Conservation (phyloP, 2,113 vertebrate genomes). For the Megaceryle maxima region DNA sequence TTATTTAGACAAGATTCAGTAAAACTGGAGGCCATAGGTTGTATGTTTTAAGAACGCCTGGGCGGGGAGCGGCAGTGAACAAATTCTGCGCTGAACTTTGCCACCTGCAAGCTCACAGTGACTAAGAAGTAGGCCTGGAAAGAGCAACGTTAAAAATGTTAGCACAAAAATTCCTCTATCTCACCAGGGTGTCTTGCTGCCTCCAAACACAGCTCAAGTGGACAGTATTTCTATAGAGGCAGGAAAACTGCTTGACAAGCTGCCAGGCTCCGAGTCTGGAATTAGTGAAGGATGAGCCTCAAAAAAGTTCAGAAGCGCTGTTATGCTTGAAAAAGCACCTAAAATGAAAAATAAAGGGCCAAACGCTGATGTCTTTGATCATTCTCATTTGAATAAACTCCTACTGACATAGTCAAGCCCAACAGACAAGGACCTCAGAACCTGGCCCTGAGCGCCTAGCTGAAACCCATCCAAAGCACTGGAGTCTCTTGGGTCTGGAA, state of each 20-base stretch:
- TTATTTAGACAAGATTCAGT: slow-evolving; percentile 22
- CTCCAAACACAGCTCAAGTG: slow-evolving; percentile 52
- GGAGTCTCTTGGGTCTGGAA: neutral
- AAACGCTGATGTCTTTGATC: slow-evolving; percentile 46
- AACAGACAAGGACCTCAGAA: slow-evolving; percentile 28
- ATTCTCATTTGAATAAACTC: slow-evolving; percentile 55
- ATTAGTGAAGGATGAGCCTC: slow-evolving; percentile 56
- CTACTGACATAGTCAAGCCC: slow-evolving; percentile 20
- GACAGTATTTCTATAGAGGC: slow-evolving; percentile 46
- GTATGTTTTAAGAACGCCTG: neutral
- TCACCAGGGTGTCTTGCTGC: slow-evolving; percentile 45
- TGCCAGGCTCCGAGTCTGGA: slow-evolving; percentile 31
- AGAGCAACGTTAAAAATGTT: slow-evolving; percentile 25
- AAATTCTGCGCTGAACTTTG: slow-evolving; percentile 16
- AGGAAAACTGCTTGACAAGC: slow-evolving; percentile 49
- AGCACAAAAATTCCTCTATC: slow-evolving; percentile 61
- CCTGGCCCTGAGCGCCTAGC: neutral
- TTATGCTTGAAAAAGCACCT: slow-evolving; percentile 63
- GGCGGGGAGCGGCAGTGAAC: neutral
- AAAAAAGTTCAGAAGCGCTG: slow-evolving; percentile 52
- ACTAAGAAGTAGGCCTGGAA: slow-evolving; percentile 29
- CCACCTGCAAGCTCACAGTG: slow-evolving; percentile 29
- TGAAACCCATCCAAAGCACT: neutral
- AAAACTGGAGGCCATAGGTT: neutral
- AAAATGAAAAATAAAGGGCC: slow-evolving; percentile 58